Evolutionary conservation across 2,113 vertebrate genomes (phyloP), one percentile per base, ranked within the genome.

Genomic region (Piprites chloris): DNA sequence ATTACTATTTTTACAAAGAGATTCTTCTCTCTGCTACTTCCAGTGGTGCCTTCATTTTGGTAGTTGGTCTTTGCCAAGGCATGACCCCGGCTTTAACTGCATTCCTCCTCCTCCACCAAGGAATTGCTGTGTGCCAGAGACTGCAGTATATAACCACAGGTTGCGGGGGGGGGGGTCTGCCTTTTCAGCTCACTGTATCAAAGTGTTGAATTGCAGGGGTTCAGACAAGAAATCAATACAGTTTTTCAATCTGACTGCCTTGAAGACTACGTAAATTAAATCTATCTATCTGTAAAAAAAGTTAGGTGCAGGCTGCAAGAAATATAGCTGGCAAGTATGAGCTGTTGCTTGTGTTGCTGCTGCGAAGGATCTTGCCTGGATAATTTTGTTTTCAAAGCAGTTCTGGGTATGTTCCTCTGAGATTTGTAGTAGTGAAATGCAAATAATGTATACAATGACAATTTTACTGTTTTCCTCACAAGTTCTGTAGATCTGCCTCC

Each of bases 231-330:
- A 95, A 94, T 96, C 86, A 73, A 46, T 97, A 71, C 41, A 58
- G 12, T 15, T 92, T 95, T 95, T 95, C 77, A 67, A 84, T 96
- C 63, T 93, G 88, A 26, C 75, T 91, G 71, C 85, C 67, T 83
- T n/a, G 14, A 94, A 93, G 75, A 73, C 78, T 83, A 84, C 65
- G 74, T 58, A 87, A 96, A 96, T 89, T 80, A 83, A 95, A 82
- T 58, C 42, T 90, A 37, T 92, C 96, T 89, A 44, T 82, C 73
- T 87, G 33, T 56, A 71, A 77, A 87, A 73, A 42, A 66, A 72
- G 27, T 44, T 42, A 27, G 2, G 21, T 92, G 42, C 39, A 24
- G 26, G 4, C 52, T 47, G n/a, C 35, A 73, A 85, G 76, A 79
- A 68, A 14, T 71, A 26, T 15, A 35, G 19, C 35, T 91, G 52